Base-by-base conservation (phyloP, 2,113 vertebrate species). In the Kryptolebias marmoratus region DNA sequence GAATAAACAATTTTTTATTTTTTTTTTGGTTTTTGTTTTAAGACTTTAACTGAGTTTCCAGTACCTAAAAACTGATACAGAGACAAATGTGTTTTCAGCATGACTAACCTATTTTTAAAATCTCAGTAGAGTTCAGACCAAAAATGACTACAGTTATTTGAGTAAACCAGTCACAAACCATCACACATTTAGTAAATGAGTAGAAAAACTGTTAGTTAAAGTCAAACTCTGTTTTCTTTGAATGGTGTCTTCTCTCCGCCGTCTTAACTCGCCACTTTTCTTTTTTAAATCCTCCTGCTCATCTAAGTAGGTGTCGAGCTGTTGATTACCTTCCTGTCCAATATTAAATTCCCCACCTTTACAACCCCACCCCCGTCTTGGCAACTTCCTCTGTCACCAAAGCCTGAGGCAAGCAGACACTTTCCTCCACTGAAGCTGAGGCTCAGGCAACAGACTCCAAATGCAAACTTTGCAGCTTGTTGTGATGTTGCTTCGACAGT, bases 251-350 rank as follows among this genome's bases (percentile, higher is more conserved):
- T 18, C 61, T 28, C 13, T 30, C 52, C 60, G 1, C 68, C 30
- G 5, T 39, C 28, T 22, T 22, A 22, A 62, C 9, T 66, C 47
- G 30, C 14, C 30, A 2, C 57, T 5, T 22, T 14, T 79, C 27
- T 12, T 59, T 58, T 62, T 57, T 11, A 61, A 61, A 73, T 16
- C 36, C 56, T 36, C 47, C 22, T 66, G 18, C 48, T 18, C 52
- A 27, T 73, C 64, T 64, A 56, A 71, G 49, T 61, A 30, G 54
- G 54, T 61, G 32, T 48, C 39, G 32, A 36, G 64, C 69, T 12
- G 48, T 75, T 83, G 82, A 86, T 87, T 81, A 64, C 75, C 77
- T 83, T 83, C 73, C 77, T 72, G 74, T 81, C 85, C 73, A 72
- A 71, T 68, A 80, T 77, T 83, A 31, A 76, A 28, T 73, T 70